Percentiles rank a stretch among this genome's conserved stretches.
Conservation (phyloP, 2,888 invertebrate genomes). For the Crematogaster levior region DNA sequence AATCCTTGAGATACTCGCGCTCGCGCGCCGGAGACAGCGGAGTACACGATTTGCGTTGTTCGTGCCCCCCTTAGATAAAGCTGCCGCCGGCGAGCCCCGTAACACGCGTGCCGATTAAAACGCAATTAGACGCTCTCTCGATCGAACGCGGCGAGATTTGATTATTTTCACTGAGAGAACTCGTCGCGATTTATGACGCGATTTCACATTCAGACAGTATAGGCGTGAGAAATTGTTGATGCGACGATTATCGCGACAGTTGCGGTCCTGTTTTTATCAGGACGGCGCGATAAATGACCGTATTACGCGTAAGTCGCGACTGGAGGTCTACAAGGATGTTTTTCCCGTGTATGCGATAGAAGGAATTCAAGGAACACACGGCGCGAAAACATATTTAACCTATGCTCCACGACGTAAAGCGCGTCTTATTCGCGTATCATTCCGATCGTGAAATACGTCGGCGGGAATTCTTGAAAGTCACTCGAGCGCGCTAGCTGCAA, state of each 20-base stretch:
- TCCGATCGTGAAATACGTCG: conserved; percentile 16
- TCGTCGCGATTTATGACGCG: conserved; percentile 2
- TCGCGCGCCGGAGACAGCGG: conserved; percentile 21
- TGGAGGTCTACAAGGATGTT: background rate
- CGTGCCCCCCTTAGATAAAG: conserved; percentile 61
- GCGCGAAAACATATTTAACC: background rate
- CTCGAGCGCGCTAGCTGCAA: conserved; percentile 14
- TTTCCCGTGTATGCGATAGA: background rate
- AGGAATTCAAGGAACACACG: background rate
- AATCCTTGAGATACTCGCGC: conserved; percentile 74
- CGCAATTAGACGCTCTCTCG: conserved; percentile 38
- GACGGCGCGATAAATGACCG: background rate
- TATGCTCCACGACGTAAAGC: background rate
- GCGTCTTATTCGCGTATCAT: background rate
- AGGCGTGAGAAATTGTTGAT: background rate
- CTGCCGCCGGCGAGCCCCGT: conserved; percentile 18
- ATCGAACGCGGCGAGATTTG: conserved; percentile 12
- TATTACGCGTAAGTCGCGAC: background rate
- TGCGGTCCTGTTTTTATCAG: background rate
- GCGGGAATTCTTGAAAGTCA: conserved; percentile 28
- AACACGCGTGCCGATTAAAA: conserved; percentile 40
- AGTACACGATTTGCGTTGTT: conserved; percentile 51
- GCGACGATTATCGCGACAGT: conserved; percentile 5
- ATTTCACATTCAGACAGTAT: background rate
- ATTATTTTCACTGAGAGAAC: background rate